Evolutionary conservation across 2,797 vertebrate genomes (phyloP).

Genomic region (Dicrostonyx torquatus): DNA sequence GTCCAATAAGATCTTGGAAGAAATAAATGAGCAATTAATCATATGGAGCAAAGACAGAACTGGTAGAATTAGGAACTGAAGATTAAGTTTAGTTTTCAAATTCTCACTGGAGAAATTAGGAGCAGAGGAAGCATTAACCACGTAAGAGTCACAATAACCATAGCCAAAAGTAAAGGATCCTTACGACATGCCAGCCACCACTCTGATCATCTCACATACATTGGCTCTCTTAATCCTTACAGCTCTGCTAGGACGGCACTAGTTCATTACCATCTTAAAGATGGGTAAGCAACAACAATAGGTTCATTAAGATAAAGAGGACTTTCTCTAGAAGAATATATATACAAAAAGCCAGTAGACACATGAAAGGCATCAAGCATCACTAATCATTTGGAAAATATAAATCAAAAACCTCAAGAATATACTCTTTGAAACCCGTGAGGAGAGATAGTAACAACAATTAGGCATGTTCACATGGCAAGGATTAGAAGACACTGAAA

Average conservation of each 20-base stretch:
- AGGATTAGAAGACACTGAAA: not conserved
- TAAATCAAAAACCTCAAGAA: not conserved
- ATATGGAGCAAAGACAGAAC: not conserved
- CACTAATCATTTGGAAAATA: not conserved
- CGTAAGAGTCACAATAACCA: not conserved
- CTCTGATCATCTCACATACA: not conserved
- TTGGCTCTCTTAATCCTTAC: not conserved
- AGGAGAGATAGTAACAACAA: not conserved
- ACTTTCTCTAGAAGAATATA: not conserved
- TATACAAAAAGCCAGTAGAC: not conserved
- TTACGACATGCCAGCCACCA: not conserved
- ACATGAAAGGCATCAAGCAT: not conserved
- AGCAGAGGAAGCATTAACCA: not conserved
- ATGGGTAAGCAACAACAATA: not conserved
- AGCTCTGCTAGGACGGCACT: not conserved
- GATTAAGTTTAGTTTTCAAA: not conserved
- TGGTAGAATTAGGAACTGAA: not conserved
- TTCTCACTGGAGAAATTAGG: not conserved
- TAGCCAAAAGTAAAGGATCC: not conserved
- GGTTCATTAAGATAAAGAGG: no score
- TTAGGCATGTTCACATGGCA: not conserved
- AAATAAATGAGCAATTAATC: not conserved
- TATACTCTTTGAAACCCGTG: not conserved
- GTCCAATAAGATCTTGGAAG: not conserved
- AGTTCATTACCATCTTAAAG: not conserved